A percentile compares a stretch with the other conserved stretches of the same genome.
phyloP scores from a whole-genome alignment of 1,140 invertebrate genomes.

The Lamellibrachia luymesi region DNA sequence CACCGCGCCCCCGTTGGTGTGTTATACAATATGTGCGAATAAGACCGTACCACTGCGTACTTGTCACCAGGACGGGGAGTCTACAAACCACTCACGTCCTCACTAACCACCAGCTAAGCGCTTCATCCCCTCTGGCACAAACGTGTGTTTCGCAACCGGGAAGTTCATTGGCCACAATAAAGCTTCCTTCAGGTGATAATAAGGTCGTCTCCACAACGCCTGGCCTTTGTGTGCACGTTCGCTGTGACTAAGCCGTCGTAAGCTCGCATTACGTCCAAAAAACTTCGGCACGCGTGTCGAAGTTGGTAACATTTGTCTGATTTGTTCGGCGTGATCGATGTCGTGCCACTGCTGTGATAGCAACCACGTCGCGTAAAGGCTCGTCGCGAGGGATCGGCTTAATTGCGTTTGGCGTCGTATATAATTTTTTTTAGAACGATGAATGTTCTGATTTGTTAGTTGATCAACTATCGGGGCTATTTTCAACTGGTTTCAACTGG shows the following conservation, averaged over 20 bases:
- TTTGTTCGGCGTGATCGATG: neutral
- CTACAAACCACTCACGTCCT: neutral
- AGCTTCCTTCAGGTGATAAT: neutral
- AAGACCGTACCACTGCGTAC: too few relatives aligned
- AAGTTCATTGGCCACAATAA: neutral
- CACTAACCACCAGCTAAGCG: neutral
- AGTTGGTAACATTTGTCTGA: neutral
- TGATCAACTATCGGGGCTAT: neutral
- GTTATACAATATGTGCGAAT: too few relatives aligned
- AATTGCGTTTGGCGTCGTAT: neutral
- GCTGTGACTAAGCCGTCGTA: neutral
- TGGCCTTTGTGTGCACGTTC: neutral
- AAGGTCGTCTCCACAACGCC: neutral
- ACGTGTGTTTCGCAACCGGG: neutral
- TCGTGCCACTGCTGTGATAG: too few relatives aligned
- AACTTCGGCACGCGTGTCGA: neutral
- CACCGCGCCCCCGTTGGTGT: too few relatives aligned
- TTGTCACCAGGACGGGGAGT: too few relatives aligned
- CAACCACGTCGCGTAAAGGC: too few relatives aligned
- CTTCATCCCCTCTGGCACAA: neutral
- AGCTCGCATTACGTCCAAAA: too few relatives aligned
- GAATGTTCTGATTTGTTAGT: neutral
- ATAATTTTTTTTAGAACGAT: neutral
- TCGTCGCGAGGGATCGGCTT: neutral
- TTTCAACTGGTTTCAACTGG: neutral